Evolutionary conservation across 2,113 vertebrate genomes (phyloP), one percentile per base, ranked within the genome.

Genomic region (Cinclus mexicanus): DNA sequence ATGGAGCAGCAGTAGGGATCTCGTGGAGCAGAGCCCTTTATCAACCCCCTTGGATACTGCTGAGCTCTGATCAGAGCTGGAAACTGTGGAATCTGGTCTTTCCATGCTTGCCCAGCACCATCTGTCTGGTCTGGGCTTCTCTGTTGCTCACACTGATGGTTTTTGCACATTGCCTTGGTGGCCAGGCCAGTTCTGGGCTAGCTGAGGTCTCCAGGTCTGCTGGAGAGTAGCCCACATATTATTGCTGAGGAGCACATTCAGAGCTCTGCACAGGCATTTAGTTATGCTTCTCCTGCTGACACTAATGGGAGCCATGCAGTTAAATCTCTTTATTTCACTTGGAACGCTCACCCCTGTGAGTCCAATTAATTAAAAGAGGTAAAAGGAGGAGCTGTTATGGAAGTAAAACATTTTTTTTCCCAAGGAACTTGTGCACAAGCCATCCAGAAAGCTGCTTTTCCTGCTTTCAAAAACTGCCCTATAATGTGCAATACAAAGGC

Each of bases 241-340:
- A 81, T 83, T 42, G 12, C 92, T 77, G 94, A 92, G 92, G 85
- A 53, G 42, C 19, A 4, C 56, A 55, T 93, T 84, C 57, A 83
- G 37, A 68, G 89, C 72, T 35, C 59, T 77, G 75, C 72, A 65
- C 83, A 83, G 50, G 69, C 92, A 87, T 94, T 94, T 87, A 82
- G 91, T 90, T 94, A 28, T 28, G 80, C 65, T 71, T 76, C 82
- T 94, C 96, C 93, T 74, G 87, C 95, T 95, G 94, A 47, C 83
- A 41, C 83, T 96, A 96, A 97, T 97, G 95, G 93, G 90, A 95
- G 37, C 91, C 96, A 82, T 74, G 95, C 92, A 75, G 94, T 46
- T 96, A 94, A 91, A 89, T 92, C 84, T 93, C 87, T 95, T 82
- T 83, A 90, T 90, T 95, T 91, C 68, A 33, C 69, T 92, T 94